phyloP scores from a whole-genome alignment of 2,888 invertebrate genomes.

The Griposia aprilina region DNA sequence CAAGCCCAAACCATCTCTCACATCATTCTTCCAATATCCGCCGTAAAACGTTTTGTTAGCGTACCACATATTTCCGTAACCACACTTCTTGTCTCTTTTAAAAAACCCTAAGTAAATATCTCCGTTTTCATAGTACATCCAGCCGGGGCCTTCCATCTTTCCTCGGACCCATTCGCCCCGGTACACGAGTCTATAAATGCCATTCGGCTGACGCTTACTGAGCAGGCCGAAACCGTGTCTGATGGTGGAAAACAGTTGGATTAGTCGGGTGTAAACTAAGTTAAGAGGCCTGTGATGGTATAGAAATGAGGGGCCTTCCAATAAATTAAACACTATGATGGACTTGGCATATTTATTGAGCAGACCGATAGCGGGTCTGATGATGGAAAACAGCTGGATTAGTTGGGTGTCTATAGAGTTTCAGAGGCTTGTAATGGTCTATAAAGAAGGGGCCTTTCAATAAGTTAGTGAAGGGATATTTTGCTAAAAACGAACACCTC shows the following conservation, averaged over 20 bases:
- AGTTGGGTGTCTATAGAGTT: not conserved
- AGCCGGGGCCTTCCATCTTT: conserved; percentile 90
- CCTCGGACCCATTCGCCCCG: conserved; percentile 91
- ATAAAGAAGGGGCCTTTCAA: not conserved
- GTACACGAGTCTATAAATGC: conserved; percentile 87
- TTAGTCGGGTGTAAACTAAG: not conserved
- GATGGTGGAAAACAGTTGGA: not conserved
- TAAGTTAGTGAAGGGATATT: not conserved
- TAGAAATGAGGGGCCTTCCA: not conserved
- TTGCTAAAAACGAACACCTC: not conserved
- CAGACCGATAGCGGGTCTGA: conserved; percentile 91
- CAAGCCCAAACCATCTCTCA: conserved; percentile 89
- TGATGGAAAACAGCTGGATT: conserved; percentile 1
- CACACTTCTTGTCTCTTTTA: conserved; percentile 87
- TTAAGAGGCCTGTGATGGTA: not conserved
- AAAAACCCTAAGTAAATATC: conserved; percentile 91
- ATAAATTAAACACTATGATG: not conserved
- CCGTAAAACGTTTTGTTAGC: conserved; percentile 90
- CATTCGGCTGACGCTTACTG: conserved; percentile 81
- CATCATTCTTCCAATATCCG: conserved; percentile 90
- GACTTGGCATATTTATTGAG: conserved; percentile 76
- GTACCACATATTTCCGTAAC: conserved; percentile 92
- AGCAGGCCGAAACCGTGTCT: conserved; percentile 91
- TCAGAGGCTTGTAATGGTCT: not conserved
- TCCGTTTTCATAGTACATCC: conserved; percentile 90